Conservation (phyloP, 2,888 invertebrate genomes). For the Andrena haemorrhoa region DNA sequence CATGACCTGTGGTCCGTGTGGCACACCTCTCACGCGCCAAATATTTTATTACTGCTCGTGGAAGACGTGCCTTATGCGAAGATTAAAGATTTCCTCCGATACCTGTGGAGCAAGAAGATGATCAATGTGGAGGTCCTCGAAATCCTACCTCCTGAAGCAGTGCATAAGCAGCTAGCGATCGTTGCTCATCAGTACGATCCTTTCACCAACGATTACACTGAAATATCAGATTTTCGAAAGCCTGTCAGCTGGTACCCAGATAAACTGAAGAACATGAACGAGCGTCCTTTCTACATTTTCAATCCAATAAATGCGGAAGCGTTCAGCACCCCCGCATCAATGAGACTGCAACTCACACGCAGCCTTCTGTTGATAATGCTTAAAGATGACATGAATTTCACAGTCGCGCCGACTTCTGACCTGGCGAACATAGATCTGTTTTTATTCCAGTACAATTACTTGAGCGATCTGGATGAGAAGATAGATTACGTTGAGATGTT, state of each 20-base stretch:
- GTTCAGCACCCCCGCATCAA: fast-evolving
- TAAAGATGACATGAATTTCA: neutral
- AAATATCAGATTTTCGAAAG: neutral
- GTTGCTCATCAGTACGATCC: constrained; percentile 5
- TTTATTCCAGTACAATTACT: neutral
- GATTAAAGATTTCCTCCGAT: neutral
- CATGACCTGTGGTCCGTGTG: neutral
- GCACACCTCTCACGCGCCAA: neutral
- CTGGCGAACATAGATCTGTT: neutral
- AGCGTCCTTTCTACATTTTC: neutral
- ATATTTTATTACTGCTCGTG: neutral
- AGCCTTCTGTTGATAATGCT: fast-evolving
- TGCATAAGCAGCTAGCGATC: neutral
- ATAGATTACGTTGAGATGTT: neutral
- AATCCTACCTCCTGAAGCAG: neutral
- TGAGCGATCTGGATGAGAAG: neutral
- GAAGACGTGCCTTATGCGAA: neutral
- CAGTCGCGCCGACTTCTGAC: fast-evolving
- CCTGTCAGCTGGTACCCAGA: neutral
- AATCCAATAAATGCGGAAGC: neutral
- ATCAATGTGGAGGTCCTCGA: constrained; percentile 1
- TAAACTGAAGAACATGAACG: constrained; percentile 3
- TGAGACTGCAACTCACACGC: neutral
- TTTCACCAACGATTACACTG: neutral
- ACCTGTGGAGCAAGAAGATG: constrained; percentile 2